phyloP scores from a whole-genome alignment of 2,113 vertebrate species.

The Anolis carolinensis region DNA sequence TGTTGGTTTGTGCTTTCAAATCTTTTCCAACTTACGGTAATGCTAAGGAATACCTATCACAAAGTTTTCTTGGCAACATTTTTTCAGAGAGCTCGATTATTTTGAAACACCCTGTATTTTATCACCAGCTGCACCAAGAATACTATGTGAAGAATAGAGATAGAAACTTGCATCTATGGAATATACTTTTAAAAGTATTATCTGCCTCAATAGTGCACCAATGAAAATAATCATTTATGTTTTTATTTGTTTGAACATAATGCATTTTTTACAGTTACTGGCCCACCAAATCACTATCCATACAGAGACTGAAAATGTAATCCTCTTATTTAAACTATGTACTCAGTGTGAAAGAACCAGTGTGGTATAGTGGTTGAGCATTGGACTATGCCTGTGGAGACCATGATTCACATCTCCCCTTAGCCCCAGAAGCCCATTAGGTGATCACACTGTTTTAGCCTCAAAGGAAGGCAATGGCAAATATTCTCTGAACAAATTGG shows the following conservation, averaged over 20 bases:
- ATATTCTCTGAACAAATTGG: too few relatives aligned
- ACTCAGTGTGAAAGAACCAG: too few relatives aligned
- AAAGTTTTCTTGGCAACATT: neutral
- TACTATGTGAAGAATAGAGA: neutral
- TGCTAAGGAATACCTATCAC: neutral
- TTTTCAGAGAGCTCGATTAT: neutral
- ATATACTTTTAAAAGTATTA: too few relatives aligned
- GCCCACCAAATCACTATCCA: rapidly evolving
- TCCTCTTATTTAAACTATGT: neutral
- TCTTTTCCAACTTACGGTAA: too few relatives aligned
- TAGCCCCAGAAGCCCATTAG: too few relatives aligned
- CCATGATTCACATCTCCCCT: too few relatives aligned
- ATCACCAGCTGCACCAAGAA: neutral
- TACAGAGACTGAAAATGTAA: neutral
- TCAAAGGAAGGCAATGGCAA: too few relatives aligned
- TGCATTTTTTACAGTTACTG: too few relatives aligned
- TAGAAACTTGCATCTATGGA: neutral
- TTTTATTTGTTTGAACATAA: neutral
- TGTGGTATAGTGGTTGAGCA: too few relatives aligned
- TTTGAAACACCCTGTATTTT: neutral
- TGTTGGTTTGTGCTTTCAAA: too few relatives aligned
- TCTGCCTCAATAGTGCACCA: neutral
- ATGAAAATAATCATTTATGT: neutral
- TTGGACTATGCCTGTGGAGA: too few relatives aligned
- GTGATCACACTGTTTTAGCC: too few relatives aligned